These are phyloP conservation scores for Itoplectis maculator DNA, from an alignment of 2,888 invertebrate species.

Conservation along the genomic window DNA sequence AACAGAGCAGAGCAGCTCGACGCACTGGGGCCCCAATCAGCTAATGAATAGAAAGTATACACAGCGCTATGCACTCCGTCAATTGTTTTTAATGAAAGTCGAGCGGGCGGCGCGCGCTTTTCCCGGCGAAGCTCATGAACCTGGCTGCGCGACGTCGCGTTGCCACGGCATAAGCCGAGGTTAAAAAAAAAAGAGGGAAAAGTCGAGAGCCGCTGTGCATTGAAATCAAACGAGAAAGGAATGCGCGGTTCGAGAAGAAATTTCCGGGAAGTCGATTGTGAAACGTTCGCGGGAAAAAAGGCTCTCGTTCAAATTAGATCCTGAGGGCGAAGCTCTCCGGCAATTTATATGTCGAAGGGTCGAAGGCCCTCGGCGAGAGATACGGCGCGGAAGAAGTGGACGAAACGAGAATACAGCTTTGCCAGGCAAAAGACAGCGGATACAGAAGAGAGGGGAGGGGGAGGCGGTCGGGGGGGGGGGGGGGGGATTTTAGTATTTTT, in stretches of 20 bases:
- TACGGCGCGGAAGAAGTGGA: not conserved
- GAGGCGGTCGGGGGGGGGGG: not conserved
- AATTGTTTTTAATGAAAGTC: slow-evolving; percentile 11
- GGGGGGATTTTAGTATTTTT: slow-evolving; percentile 74
- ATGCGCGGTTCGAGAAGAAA: not conserved
- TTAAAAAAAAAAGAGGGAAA: not conserved
- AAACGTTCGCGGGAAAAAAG: slow-evolving; percentile 66
- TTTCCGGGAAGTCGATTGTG: slow-evolving; percentile 70
- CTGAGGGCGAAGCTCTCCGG: slow-evolving; percentile 46
- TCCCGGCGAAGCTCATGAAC: slow-evolving; percentile 8
- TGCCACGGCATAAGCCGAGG: slow-evolving; percentile 4
- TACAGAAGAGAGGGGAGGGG: not conserved
- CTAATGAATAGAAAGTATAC: not conserved
- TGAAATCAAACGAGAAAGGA: not conserved
- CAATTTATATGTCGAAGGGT: slow-evolving; percentile 71
- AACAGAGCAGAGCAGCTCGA: no score
- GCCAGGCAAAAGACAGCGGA: not conserved
- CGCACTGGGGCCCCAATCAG: not conserved
- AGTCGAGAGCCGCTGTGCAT: not conserved
- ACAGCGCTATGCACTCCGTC: not conserved
- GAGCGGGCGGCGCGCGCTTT: not conserved
- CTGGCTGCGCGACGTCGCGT: not conserved
- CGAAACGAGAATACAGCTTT: not conserved
- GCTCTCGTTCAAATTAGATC: slow-evolving; percentile 76
- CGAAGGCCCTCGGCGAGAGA: not conserved